phyloP scores from a whole-genome alignment of 2,113 vertebrate genomes.

The Solea solea region DNA sequence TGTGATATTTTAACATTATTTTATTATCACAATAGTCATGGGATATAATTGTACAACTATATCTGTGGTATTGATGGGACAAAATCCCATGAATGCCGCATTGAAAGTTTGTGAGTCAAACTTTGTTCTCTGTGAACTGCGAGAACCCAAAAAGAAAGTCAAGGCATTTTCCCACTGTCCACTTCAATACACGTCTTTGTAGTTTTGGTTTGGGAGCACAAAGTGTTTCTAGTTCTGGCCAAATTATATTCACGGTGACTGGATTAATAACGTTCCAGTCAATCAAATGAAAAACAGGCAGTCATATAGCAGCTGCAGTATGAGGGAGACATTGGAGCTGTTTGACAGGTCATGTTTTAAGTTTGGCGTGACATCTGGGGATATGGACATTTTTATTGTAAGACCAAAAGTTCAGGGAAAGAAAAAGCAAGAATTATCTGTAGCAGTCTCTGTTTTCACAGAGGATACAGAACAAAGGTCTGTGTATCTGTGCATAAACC shows the following conservation, averaged over 20 bases:
- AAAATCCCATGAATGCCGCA: no score
- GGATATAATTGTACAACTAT: no score
- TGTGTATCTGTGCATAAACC: slow-evolving; percentile 19
- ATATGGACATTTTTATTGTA: no score
- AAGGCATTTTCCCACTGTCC: background rate
- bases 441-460: no score
- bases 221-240: background rate
- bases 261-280: slow-evolving; percentile 20
- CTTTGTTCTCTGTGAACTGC: no score
- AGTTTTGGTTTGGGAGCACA: slow-evolving; percentile 22
- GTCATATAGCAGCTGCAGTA: background rate
- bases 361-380: background rate
- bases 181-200: slow-evolving; percentile 1
- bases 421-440: no score
- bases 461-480: background rate
- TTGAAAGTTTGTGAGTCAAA: no score
- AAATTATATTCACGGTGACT: slow-evolving; percentile 17
- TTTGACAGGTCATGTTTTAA: background rate
- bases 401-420: background rate
- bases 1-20: no score
- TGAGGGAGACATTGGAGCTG: slow-evolving; percentile 6
- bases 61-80: no score
- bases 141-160: no score
- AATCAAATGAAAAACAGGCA: slow-evolving; percentile 1
- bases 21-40: no score